phyloP scores from a whole-genome alignment of 2,797 vertebrate genomes.

The Gallirallus australis region DNA sequence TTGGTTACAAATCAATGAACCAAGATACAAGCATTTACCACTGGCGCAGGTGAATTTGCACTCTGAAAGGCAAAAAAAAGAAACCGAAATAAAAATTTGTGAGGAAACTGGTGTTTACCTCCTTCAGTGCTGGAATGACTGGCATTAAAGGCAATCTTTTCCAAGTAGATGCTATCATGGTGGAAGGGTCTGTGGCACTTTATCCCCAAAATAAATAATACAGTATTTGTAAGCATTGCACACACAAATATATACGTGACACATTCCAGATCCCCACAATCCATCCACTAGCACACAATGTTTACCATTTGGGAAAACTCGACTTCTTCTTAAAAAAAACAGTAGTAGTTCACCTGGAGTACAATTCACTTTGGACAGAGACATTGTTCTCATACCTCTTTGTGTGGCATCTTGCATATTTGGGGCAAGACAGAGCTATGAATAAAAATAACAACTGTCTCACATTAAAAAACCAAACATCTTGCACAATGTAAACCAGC shows the following conservation, averaged over 20 bases:
- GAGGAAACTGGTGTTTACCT: background rate
- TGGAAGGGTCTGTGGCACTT: background rate
- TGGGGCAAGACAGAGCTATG: background rate
- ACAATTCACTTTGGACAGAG: background rate
- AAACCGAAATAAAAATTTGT: slow-evolving; percentile 47
- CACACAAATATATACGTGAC: fast-evolving
- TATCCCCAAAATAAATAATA: background rate
- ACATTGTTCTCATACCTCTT: background rate
- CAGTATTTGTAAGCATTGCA: background rate
- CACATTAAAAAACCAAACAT: background rate
- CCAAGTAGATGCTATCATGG: background rate
- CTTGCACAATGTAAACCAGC: background rate
- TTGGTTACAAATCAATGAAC: slow-evolving; percentile 96
- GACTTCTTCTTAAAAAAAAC: background rate
- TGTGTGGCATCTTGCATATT: background rate
- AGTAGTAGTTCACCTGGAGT: background rate
- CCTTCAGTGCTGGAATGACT: background rate
- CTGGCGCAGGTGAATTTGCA: slow-evolving; percentile 98
- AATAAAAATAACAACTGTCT: background rate
- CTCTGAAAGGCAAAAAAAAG: slow-evolving; percentile 81
- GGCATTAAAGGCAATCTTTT: background rate
- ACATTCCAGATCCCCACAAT: background rate
- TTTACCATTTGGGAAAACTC: background rate
- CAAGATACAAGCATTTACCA: slow-evolving; percentile 94
- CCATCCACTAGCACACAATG: background rate